A percentile compares a stretch with the other conserved stretches of the same genome.
These are phyloP conservation scores for Brachionus paranguensis DNA, from an alignment of 1,140 invertebrate species.

Conservation along the genomic window DNA sequence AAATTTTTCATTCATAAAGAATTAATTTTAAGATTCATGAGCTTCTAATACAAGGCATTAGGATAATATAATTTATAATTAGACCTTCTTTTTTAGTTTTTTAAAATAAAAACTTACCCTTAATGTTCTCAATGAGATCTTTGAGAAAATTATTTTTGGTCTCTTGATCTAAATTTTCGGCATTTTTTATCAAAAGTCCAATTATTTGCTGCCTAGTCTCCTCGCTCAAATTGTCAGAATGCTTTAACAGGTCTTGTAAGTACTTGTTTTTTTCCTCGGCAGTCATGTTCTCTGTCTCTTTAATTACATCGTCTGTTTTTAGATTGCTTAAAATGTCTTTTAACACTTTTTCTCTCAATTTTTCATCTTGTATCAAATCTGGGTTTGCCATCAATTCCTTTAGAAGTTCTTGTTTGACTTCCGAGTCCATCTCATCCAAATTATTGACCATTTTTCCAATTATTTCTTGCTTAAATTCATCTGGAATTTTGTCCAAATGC, in stretches of 20 bases:
- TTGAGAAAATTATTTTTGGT: slow-evolving; percentile 24
- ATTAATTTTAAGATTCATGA: too few relatives aligned
- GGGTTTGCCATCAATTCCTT: slow-evolving; percentile 13
- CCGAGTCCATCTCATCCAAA: slow-evolving; percentile 17
- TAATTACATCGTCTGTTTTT: background rate
- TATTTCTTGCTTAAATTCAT: slow-evolving; percentile 21
- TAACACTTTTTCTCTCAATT: slow-evolving; percentile 9
- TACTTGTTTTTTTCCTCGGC: slow-evolving; percentile 32
- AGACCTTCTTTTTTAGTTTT: background rate
- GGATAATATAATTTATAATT: too few relatives aligned
- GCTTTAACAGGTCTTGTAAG: slow-evolving; percentile 21
- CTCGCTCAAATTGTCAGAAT: slow-evolving; percentile 5
- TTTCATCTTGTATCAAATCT: background rate
- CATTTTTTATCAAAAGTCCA: slow-evolving; percentile 15
- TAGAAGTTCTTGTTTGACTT: slow-evolving; percentile 21
- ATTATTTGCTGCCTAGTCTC: slow-evolving; percentile 34
- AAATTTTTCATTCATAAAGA: background rate
- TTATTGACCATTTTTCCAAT: background rate
- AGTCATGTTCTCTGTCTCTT: slow-evolving; percentile 25
- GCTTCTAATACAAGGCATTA: too few relatives aligned
- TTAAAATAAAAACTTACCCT: background rate
- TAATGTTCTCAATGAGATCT: slow-evolving; percentile 14
- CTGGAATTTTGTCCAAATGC: slow-evolving; percentile 23
- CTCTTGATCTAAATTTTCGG: slow-evolving; percentile 28
- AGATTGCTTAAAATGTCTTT: slow-evolving; percentile 2